These are phyloP conservation scores for Drosophila tristis DNA, from an alignment of 1,140 invertebrate genomes.

Conservation along the genomic window DNA sequence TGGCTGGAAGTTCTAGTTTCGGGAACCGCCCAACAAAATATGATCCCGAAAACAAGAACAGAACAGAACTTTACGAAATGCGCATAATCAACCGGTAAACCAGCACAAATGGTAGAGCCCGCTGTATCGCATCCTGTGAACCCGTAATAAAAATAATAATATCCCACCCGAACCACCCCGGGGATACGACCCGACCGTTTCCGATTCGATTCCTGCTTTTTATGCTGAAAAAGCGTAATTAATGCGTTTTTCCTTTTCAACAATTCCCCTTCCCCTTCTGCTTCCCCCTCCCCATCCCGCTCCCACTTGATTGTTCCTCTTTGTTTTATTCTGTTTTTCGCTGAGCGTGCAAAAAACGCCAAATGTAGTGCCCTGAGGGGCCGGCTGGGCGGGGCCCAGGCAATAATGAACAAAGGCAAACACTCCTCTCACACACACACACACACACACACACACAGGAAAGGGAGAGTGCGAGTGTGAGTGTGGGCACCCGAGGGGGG, in stretches of 20 bases:
- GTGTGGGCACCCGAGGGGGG: conserved; percentile 1
- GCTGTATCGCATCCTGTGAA: conserved; percentile 18
- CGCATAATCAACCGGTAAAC: conserved; percentile 73
- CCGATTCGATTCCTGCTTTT: conserved; percentile 50
- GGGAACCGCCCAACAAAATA: conserved; percentile 37
- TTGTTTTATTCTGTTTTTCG: conserved; percentile 50
- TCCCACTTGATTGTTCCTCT: conserved; percentile 19
- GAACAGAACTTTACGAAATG: conserved; percentile 20
- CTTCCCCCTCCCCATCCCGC: conserved; percentile 24
- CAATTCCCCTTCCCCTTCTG: conserved; percentile 33
- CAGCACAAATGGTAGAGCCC: conserved; percentile 56
- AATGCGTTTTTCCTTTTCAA: conserved; percentile 72
- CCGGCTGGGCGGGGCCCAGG: conserved; percentile 38
- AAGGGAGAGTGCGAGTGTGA: neutral
- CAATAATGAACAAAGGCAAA: conserved; percentile 49
- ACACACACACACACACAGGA: neutral
- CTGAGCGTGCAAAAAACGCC: conserved; percentile 71
- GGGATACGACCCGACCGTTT: conserved; percentile 41
- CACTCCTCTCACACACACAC: conserved; percentile 35
- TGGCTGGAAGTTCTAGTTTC: conserved; percentile 55
- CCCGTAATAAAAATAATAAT: conserved; percentile 43
- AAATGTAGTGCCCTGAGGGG: conserved; percentile 39
- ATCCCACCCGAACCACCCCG: conserved; percentile 47
- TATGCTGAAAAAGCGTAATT: conserved; percentile 77
- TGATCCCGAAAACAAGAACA: neutral